Evolutionary conservation across 2,888 invertebrate species (phyloP), one percentile per base, ranked within the genome.

Genomic region (Autographa gamma): DNA sequence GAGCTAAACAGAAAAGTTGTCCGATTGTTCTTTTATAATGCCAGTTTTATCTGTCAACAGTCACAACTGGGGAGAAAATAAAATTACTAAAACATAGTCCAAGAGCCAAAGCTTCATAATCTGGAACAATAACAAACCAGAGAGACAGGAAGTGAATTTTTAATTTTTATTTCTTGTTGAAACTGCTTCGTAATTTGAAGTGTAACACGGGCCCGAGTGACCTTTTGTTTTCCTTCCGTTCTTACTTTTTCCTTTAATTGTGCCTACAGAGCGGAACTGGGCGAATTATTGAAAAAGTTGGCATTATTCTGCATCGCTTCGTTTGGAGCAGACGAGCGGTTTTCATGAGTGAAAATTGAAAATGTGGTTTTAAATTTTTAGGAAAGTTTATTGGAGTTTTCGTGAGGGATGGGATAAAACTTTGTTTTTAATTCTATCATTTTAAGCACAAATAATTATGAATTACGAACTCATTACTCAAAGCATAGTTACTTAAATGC

Each of bases 251-350:
- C 83, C 79, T 90, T 88, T 91, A 91, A 92, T 90, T 90, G 90
- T 80, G 89, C 88, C 88, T 88, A 86, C 89, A 78, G 84, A 88
- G 86, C 88, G 89, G 89, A 87, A 85, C 86, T 82, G 77, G 80
- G 86, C 88, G 87, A 90, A 91, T 92, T 92, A 93, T 93, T 92
- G 92, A 92, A 92, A 93, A 92, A 91, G 90, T 92, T 91, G 69
- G 84, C 84, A 82, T 88, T 87, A 86, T 85, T 86, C 82, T 84
- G 69, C 73, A 78, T 73, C 69, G 74, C 64, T 81, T 71, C 75
- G n/a, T 71, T 59, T 48, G 54, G 19, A 56, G 60, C 78, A 89
- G 71, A 88, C 90, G 78, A 54, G 86, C 85, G 83, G 76, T 78
- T 77, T 66, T 65, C n/a, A 68, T 11, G 19, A 1, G 7, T 9